Base-by-base conservation (phyloP, 2,888 invertebrate species). In the Penaeus monodon region DNA sequence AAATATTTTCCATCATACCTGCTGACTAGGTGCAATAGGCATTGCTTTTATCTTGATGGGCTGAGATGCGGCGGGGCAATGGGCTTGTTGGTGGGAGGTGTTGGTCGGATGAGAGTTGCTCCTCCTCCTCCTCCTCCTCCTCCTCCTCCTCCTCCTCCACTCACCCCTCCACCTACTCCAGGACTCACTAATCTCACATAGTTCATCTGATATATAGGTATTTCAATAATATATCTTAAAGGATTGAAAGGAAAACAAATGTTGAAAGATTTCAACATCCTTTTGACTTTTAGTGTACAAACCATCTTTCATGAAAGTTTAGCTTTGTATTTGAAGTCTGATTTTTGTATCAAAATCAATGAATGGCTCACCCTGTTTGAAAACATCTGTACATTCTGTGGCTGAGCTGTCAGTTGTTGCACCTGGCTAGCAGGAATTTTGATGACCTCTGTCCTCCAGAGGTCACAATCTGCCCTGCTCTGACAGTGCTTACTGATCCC, bases 21-120 rank as follows among this genome's bases (percentile, higher is more conserved):
- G 86, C 29, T 89, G 86, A 38, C 81, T 87, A 27, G 86, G 89
- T 57, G 89, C 85, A 27, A 89, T 86, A 66, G 86, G 84, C 78
- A 88, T 88, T 57, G 89, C 86, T 66, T 86, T 83, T 27, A 88
- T 88, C 38, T 86, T 88, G 73, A 88, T 88, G 44, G 86, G 88
- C 44, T 88, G 88, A 12, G 88, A 81, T 38, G 86, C 73, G 27
- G 80, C 83, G 88, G 88, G 38, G 88, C 88, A 64, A 88, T 88
- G 38, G 88, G 88, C 49, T 88, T 88, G 81, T 88, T 86, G 49
- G 84, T 49, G 6, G 77, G 80, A 8, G 82, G 77, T 17, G 79
- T 80, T 14, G 79, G 78, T 24, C 79, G 63, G 27, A 86, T 77
- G 22, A 77, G 57, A 2, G 77, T 81, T 57, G 81, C 76, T 14